Evolutionary conservation across 2,888 invertebrate genomes (phyloP), one percentile per base, ranked within the genome.

Genomic region (Drosophila neoperkinsi): DNA sequence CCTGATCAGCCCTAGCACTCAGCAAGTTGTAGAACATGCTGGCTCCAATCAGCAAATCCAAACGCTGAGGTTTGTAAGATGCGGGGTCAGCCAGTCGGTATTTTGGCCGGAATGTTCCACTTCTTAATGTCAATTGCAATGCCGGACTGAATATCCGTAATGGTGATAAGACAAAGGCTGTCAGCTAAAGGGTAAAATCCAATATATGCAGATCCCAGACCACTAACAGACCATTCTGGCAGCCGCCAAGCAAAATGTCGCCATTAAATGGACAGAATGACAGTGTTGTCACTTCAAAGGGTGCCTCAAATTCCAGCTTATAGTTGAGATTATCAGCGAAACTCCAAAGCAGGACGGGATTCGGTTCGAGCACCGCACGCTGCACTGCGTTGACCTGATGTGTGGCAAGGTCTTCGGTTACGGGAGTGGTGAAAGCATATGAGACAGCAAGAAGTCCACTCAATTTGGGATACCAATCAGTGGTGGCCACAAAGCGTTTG

Each of bases 281-380:
- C 13, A 97, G 91, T 0, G 94, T 92, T 38, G 95, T 95, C 0
- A 96, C 95, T 93, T 96, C 96, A 49, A 96, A 94, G 0, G 95
- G 95, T 5, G 95, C 94, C 90, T 96, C 95, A 61, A 97, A 94
- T 81, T 95, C 95, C 50, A 97, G 92, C 93, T 96, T 96, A 28
- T 96, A 96, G 33, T 94, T 93, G 4, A 97, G 92, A 63, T 95
- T 95, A 81, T 97, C 96, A 34, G 94, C 94, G 74, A 96, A 96
- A 78, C 96, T 96, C 97, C 97, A 97, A 78, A 97, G 94, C 71
- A 96, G 93, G 2, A 96, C 95, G 0, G 95, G 95, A 91, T 96
- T 96, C 4, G 94, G 91, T 5, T 95, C 95, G 62, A 96, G 94
- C 0, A 95, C 94, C 1, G 95, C 94, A 82, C 94, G 93, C 89